Base-by-base conservation (phyloP, 2,113 vertebrate species). In the Suricata suricatta region DNA sequence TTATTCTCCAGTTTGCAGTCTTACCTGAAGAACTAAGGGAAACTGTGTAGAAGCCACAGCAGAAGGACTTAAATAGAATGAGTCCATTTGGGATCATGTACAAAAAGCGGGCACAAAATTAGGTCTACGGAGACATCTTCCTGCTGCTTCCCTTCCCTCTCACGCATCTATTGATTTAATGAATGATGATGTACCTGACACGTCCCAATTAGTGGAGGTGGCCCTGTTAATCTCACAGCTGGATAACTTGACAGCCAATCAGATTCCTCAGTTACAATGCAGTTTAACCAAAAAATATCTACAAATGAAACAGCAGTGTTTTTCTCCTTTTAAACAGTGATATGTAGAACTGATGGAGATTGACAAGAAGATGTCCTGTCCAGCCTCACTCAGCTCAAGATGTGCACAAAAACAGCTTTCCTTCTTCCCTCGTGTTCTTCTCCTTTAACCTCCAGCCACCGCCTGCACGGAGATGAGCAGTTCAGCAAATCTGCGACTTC, bases 401-500 rank as follows among this genome's bases (percentile, higher is more conserved):
- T 60, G 14, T 79, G 54, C 23, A n/a, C 19, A 52, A 69, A 69
- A 96, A 80, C 93, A 94, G 96, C 85, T 96, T 91, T 90, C 33
- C 64, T 76, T 31, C 41, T 79, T 80, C 41, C 60, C 57, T 93
- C 41, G 33, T 89, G 31, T 44, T 33, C 31, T 88, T 89, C 95
- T 97, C n/a, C 71, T 96, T 54, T 80, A 96, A 97, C 82, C 83
- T 98, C 52, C 44, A 97, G 69, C 82, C 77, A 44, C 50, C 93
- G 88, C 86, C 89, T 96, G 95, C 21, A 68, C 2, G 27, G 76
- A 97, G 76, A 27, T 88, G 94, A 97, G 41, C 77, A 97, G 97
- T 97, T 97, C 94, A 95, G 89, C 68, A 97, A 97, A 98, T 97
- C 84, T 98, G 97, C 52, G 52, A 97, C 94, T 97, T 88, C 95